A percentile compares a stretch with the other conserved stretches of the same genome.
phyloP scores from a whole-genome alignment of 1,140 invertebrate species.

The Ruditapes philippinarum region DNA sequence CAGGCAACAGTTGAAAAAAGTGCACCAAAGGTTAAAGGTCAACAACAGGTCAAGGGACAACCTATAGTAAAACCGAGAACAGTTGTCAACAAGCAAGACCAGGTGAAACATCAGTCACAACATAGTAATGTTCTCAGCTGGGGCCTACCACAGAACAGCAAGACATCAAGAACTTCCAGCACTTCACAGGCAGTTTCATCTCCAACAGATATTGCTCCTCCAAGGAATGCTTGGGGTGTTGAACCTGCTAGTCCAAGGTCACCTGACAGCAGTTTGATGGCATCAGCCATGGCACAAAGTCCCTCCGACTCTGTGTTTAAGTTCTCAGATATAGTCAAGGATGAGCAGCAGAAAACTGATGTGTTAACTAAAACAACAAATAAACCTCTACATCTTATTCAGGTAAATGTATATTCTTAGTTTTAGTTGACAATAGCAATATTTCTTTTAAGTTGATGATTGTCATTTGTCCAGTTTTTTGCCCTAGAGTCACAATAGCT shows the following conservation, averaged over 20 bases:
- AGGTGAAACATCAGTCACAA: not conserved
- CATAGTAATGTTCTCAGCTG: constrained; percentile 71
- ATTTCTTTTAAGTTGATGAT: too few species aligned
- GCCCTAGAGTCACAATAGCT: too few species aligned
- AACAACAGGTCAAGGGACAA: not conserved
- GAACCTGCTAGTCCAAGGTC: constrained; percentile 50
- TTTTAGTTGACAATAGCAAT: too few species aligned
- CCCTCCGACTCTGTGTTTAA: constrained; percentile 65
- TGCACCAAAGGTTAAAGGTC: not conserved
- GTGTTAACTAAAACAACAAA: constrained; percentile 74
- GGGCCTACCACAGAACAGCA: constrained; percentile 70
- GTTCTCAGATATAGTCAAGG: constrained; percentile 82
- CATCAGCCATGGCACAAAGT: constrained; percentile 21
- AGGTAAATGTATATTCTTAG: too few species aligned
- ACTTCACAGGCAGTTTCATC: not conserved
- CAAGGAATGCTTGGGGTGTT: not conserved
- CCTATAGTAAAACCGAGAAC: not conserved
- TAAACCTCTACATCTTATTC: constrained; percentile 89
- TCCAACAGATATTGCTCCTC: not conserved
- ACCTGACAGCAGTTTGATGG: constrained; percentile 74
- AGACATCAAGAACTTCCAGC: not conserved
- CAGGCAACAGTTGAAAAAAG: not conserved
- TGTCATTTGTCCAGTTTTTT: too few species aligned
- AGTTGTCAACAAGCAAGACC: not conserved
- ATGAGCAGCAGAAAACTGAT: constrained; percentile 79